Percentiles rank a stretch among this genome's conserved stretches.
These are phyloP conservation scores for Heliconius melpomene DNA, from an alignment of 1,140 invertebrate species.

Conservation along the genomic window DNA sequence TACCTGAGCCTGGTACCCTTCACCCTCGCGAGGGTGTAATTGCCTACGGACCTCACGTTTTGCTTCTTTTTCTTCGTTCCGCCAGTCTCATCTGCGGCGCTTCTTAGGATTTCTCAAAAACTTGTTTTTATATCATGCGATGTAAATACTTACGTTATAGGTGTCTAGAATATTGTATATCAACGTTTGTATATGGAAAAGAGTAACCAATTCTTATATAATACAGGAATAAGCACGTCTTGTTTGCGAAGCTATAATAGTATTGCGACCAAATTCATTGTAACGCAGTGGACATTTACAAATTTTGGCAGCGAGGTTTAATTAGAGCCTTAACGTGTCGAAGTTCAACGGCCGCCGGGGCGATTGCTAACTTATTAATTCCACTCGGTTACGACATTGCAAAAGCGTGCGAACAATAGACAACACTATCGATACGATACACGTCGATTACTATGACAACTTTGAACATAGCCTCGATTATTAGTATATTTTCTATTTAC, in stretches of 20 bases:
- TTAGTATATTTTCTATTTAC: too few relatives aligned
- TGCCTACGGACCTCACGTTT: conserved; percentile 28
- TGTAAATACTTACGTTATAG: neutral
- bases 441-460: neutral
- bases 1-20: conserved; percentile 58
- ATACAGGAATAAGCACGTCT: conserved; percentile 1
- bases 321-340: conserved; percentile 36
- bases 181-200: neutral
- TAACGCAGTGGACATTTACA: conserved; percentile 13
- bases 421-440: conserved; percentile 39
- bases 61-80: conserved; percentile 24
- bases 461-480: neutral
- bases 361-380: conserved; percentile 48
- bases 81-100: conserved; percentile 23
- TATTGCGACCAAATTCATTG: neutral
- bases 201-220: neutral
- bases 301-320: conserved; percentile 32
- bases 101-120: conserved; percentile 10
- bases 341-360: conserved; percentile 45
- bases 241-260: neutral
- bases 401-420: conserved; percentile 59
- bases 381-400: conserved; percentile 51
- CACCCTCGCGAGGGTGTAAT: conserved; percentile 46
- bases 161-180: neutral
- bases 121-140: neutral